A percentile compares a stretch with the other conserved stretches of the same genome.
These are phyloP conservation scores for Coregonus ussuriensis DNA, from an alignment of 2,797 vertebrate genomes.

Conservation along the genomic window DNA sequence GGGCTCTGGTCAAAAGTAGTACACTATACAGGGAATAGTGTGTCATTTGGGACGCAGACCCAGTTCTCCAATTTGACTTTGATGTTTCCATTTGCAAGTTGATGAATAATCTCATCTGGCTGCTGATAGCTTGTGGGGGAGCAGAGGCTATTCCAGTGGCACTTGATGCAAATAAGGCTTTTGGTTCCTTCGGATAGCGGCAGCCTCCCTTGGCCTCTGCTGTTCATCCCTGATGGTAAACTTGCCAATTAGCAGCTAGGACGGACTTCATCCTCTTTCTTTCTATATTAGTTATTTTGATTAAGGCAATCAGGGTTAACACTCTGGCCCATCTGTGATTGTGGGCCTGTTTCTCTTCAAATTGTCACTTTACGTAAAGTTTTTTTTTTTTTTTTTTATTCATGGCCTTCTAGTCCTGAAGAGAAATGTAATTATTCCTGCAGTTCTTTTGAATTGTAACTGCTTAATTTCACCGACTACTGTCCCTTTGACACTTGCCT, in stretches of 20 bases:
- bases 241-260: slow-evolving; percentile 76
- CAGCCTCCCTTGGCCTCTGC: slow-evolving; percentile 70
- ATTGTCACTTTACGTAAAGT: slow-evolving; percentile 35
- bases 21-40: neutral
- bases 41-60: neutral
- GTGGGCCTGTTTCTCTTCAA: slow-evolving; percentile 51
- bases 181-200: slow-evolving; percentile 60
- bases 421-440: slow-evolving; percentile 60
- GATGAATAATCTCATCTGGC: slow-evolving; percentile 82
- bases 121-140: slow-evolving; percentile 78
- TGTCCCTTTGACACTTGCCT: slow-evolving; percentile 5
- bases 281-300: slow-evolving; percentile 69
- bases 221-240: slow-evolving; percentile 70
- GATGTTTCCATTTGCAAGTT: slow-evolving; percentile 83
- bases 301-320: slow-evolving; percentile 78
- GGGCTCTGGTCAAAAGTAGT: neutral
- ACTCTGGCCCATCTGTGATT: slow-evolving; percentile 68
- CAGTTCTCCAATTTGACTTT: slow-evolving; percentile 79
- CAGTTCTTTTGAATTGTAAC: slow-evolving; percentile 26
- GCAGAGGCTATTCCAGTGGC: slow-evolving; percentile 71
- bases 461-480: slow-evolving; percentile 16
- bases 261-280: neutral
- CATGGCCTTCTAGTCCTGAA: slow-evolving; percentile 59
- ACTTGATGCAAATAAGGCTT: slow-evolving; percentile 72
- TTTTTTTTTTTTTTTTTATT: slow-evolving; percentile 35